Base-by-base conservation (phyloP, 2,888 invertebrate species). In the Nomada fucata region DNA sequence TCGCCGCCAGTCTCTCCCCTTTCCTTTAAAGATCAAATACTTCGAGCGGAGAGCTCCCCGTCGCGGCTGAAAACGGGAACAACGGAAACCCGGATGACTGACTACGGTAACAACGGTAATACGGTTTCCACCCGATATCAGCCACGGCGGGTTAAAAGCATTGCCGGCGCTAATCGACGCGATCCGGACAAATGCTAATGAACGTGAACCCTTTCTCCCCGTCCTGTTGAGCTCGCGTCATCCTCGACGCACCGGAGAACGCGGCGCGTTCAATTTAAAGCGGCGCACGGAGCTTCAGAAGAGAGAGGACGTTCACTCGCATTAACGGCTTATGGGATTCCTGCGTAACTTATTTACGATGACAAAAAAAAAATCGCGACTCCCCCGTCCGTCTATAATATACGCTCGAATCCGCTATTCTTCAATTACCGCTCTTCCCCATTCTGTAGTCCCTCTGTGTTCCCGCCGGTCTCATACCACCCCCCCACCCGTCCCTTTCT, bases 361-460 rank as follows among this genome's bases (percentile, higher is more conserved):
- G 86, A 85, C 77, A 85, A 88, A 88, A 85, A 85, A 86, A 88
- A 88, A 86, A 83, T 86, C 84, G 77, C 63, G 81, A 82, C 80
- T 80, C 77, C 85, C 77, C 81, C 83, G 63, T 70, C 76, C 78
- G 84, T 68, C 79, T 84, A 82, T 87, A 83, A 87, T 85, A 82
- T 88, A 88, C 88, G 82, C 81, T 88, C 76, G 84, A 88, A 88
- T 88, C 88, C 88, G 88, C 88, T 88, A 88, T 88, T 88, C 88
- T 86, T 88, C 88, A 88, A 88, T 88, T 88, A 88, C 88, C 69
- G 78, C 87, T 81, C 87, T 78, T 84, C 87, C 82, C 83, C 86
- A 61, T 76, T 84, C 80, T 65, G 52, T 23, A 53, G 26, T 26
- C 63, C 60, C 59, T 47, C 44, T 59, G 36, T 61, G 50, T 76